Conservation (phyloP, 2,113 vertebrate species). For the Sula dactylatra region DNA sequence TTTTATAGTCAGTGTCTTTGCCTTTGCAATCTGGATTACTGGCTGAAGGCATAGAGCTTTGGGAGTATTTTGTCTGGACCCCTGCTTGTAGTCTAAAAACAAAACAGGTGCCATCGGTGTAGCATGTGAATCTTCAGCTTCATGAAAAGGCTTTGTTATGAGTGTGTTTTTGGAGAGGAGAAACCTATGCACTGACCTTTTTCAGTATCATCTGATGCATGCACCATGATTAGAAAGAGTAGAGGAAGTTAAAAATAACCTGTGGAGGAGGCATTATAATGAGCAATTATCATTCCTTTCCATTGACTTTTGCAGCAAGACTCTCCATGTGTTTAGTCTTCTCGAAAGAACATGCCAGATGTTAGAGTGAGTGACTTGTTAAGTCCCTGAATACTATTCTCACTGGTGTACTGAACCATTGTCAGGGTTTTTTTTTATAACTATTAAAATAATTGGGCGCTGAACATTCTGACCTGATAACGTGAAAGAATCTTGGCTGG, state of each 20-base stretch:
- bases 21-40: neutral
- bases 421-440: neutral
- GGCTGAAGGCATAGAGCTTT: neutral
- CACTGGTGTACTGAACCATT: constrained; percentile 26
- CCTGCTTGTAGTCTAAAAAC: neutral
- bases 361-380: constrained; percentile 49
- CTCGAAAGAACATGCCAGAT: constrained; percentile 52
- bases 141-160: constrained; percentile 16
- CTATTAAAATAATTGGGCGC: constrained; percentile 68
- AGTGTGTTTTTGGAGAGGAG: neutral
- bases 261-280: constrained; percentile 60
- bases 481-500: constrained; percentile 26
- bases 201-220: constrained; percentile 42
- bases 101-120: neutral
- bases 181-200: constrained; percentile 54
- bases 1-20: neutral
- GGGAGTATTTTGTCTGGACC: neutral
- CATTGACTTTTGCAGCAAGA: constrained; percentile 47
- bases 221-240: constrained; percentile 50
- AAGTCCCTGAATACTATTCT: constrained; percentile 27
- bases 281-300: constrained; percentile 64
- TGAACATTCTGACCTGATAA: constrained; percentile 55
- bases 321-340: constrained; percentile 55
- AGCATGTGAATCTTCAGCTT: neutral
- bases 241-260: constrained; percentile 56